Conservation (phyloP, 30 jellyfish, hydroid and myxozoan genomes). For the Phacellophora camtschatica region DNA sequence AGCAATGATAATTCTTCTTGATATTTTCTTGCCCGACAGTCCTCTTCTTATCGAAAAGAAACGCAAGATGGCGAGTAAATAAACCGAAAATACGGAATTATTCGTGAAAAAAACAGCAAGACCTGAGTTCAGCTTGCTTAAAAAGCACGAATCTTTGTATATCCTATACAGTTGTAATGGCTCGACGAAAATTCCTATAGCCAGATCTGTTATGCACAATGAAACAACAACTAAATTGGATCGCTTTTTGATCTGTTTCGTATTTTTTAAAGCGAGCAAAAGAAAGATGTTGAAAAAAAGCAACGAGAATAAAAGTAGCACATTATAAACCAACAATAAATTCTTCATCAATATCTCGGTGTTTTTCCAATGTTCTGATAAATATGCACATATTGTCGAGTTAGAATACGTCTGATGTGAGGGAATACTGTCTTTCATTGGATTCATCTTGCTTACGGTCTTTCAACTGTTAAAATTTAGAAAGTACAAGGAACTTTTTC, state of each 20-base stretch:
- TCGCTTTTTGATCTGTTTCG: conserved; percentile 4
- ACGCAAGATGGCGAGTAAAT: conserved; percentile 20
- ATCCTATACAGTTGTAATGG: conserved; percentile 39
- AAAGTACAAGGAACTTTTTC: too few relatives aligned
- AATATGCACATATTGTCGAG: not conserved
- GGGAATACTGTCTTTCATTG: not conserved
- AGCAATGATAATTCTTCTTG: not conserved
- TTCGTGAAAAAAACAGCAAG: conserved; percentile 21
- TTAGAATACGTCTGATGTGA: not conserved
- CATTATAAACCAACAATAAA: not conserved
- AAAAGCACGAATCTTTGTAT: conserved; percentile 43
- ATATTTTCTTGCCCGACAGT: conserved; percentile 22
- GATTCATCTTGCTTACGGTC: too few relatives aligned
- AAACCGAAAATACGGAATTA: conserved; percentile 24
- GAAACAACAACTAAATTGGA: conserved; percentile 17
- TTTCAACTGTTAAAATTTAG: too few relatives aligned
- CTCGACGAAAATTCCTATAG: conserved; percentile 21
- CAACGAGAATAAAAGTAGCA: conserved; percentile 1
- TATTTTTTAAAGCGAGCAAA: conserved; percentile 5
- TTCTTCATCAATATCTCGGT: not conserved
- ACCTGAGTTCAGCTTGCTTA: conserved; percentile 25
- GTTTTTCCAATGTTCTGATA: conserved; percentile 37
- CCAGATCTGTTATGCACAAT: conserved; percentile 7
- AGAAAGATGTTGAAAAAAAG: conserved; percentile 7
- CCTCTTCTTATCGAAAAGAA: conserved; percentile 24